A percentile compares a stretch with the other conserved stretches of the same genome.
Conservation (phyloP, 2,113 vertebrate species). For the Channa argus region DNA sequence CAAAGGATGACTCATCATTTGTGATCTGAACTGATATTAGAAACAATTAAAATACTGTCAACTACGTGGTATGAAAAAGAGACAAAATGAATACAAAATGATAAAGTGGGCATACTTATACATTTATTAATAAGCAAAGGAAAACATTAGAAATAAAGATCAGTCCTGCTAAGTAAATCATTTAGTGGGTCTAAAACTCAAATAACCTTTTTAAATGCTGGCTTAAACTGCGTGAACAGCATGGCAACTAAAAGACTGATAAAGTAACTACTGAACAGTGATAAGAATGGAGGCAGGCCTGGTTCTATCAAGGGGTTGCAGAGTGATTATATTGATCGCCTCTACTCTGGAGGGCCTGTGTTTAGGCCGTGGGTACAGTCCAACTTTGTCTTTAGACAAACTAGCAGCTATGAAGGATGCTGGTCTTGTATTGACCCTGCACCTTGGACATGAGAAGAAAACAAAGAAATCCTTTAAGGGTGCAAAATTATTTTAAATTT, state of each 20-base stretch:
- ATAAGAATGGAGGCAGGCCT: conserved; percentile 26
- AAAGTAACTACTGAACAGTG: conserved; percentile 6
- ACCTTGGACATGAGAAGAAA: not conserved
- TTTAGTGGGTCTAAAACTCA: not conserved
- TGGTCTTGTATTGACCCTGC: not conserved
- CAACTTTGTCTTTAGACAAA: not conserved
- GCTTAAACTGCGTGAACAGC: not conserved
- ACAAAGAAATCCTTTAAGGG: not conserved
- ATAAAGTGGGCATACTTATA: not conserved
- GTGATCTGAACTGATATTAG: conserved; percentile 1
- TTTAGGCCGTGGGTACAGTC: not conserved
- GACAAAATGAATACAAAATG: not conserved
- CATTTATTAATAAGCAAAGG: not conserved
- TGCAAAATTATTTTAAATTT: not conserved
- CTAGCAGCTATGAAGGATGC: not conserved
- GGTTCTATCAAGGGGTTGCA: conserved; percentile 26
- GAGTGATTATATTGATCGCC: conserved; percentile 26
- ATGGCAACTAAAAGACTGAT: not conserved
- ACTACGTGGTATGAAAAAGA: not conserved
- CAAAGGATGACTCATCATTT: conserved; percentile 22
- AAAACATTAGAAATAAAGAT: not conserved
- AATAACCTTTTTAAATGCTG: not conserved
- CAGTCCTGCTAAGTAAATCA: not conserved
- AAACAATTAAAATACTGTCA: conserved; percentile 1
- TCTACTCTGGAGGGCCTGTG: not conserved